Evolutionary conservation across 2,888 invertebrate species (phyloP).

Genomic region (Desoria tigrina): DNA sequence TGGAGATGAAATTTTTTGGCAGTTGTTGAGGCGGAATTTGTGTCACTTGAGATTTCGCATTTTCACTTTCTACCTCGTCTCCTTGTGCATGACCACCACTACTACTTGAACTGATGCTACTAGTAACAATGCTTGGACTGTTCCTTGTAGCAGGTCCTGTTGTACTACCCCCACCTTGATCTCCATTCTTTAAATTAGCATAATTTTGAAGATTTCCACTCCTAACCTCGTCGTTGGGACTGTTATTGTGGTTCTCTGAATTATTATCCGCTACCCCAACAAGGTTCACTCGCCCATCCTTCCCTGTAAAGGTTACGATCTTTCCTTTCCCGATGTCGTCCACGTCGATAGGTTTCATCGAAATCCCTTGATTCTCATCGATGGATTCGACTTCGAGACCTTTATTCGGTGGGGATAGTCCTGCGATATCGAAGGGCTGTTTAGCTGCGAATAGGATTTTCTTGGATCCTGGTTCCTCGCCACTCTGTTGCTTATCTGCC

Average conservation of each 20-base stretch:
- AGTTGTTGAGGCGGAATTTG: slow-evolving; percentile 18
- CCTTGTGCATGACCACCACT: slow-evolving; percentile 8
- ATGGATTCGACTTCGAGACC: slow-evolving; percentile 1
- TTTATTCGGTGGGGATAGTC: slow-evolving; percentile 32
- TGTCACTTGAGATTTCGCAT: slow-evolving; percentile 38
- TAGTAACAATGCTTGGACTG: too few species aligned
- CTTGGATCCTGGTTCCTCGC: slow-evolving; percentile 8
- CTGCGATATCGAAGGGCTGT: slow-evolving; percentile 40
- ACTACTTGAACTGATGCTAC: not conserved
- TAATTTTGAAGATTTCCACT: not conserved
- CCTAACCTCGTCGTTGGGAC: not conserved
- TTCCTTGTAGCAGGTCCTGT: too few species aligned
- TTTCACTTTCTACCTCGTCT: slow-evolving; percentile 34
- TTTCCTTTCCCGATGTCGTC: not conserved
- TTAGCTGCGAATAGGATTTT: slow-evolving; percentile 39
- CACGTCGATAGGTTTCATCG: not conserved
- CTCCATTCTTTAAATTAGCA: not conserved
- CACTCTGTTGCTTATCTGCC: slow-evolving; percentile 8
- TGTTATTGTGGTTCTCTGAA: too few species aligned
- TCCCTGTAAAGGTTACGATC: not conserved
- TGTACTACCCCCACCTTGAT: too few species aligned
- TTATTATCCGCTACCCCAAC: not conserved
- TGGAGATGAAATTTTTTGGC: slow-evolving; percentile 30
- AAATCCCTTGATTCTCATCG: not conserved
- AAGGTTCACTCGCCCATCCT: slow-evolving; percentile 1